Conservation (phyloP, 2,113 vertebrate genomes). For the Todiramphus saurophagus region DNA sequence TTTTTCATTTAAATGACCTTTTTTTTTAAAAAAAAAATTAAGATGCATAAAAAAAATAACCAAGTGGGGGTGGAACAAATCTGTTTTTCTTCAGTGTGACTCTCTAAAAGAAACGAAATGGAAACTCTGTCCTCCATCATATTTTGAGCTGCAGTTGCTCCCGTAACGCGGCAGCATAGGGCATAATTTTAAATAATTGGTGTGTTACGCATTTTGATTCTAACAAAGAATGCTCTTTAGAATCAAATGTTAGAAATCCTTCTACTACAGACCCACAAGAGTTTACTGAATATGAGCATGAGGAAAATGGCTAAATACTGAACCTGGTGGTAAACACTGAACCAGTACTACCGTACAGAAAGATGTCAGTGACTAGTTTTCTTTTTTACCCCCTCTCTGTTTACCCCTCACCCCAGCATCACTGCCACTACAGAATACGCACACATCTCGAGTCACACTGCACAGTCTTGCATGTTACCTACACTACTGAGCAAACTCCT, state of each 20-base stretch:
- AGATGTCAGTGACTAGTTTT: background rate
- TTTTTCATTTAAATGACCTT: background rate
- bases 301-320: background rate
- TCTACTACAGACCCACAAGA: background rate
- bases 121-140: background rate
- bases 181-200: background rate
- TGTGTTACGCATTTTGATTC: background rate
- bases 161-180: fast-evolving
- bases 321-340: background rate
- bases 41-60: background rate
- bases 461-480: background rate
- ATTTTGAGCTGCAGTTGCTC: background rate
- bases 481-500: background rate
- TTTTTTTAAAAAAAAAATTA: background rate
- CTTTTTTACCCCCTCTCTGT: background rate
- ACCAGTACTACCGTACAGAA: background rate
- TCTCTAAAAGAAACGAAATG: background rate
- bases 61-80: background rate
- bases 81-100: background rate
- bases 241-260: background rate
- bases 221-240: background rate
- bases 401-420: background rate
- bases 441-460: background rate
- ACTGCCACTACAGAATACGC: background rate
- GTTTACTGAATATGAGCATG: background rate